Base-by-base conservation (phyloP, 2,888 invertebrate genomes). In the Tortrix viridana region DNA sequence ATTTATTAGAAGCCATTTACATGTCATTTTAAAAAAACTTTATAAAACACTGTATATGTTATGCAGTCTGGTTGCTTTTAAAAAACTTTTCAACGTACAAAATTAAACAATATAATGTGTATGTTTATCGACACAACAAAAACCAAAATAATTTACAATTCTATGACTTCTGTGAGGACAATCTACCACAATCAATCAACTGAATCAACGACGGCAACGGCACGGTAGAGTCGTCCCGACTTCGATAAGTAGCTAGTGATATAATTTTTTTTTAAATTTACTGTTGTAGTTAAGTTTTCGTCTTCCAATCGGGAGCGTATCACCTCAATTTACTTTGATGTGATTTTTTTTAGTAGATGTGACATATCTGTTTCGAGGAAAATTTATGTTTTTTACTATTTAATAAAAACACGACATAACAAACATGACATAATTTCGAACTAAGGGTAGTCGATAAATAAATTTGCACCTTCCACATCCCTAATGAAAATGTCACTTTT, bases 1-100 rank as follows among this genome's bases (percentile, higher is more conserved):
- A 20, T 63, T 47, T 46, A 47, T 58, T 18, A 47, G 53, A 58
- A 58, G 63, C 63, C 63, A 63, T 63, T 57, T 58, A 57, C 57
- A 52, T 47, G 43, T 37, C 32, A 63, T 63, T 53, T 57, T 63
- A n/a, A 44, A 26, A 20, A 41, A 58, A 41, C 20, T 52, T 41
- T 22, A 7, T 41, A 16, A 44, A 44, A 41, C n/a, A 47, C 19
- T 47, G 47, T 58, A 60, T 56, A 18, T 23, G 20, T 50, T 55
- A 46, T 44, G 54, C 9, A 14, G 46, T 18, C 20, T 37, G 9
- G 26, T 9, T 20, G 37, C 20, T 22, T 22, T 41, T 16, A 22
- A 53, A 41, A 22, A 41, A 22, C 41, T 23, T 22, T 41, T 22
- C 20, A 41, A 38, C 7, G 41, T 53, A 41, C 20, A 53, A 41